phyloP scores from a whole-genome alignment of 2,113 vertebrate genomes.

The Tricholaema leucomelas region DNA sequence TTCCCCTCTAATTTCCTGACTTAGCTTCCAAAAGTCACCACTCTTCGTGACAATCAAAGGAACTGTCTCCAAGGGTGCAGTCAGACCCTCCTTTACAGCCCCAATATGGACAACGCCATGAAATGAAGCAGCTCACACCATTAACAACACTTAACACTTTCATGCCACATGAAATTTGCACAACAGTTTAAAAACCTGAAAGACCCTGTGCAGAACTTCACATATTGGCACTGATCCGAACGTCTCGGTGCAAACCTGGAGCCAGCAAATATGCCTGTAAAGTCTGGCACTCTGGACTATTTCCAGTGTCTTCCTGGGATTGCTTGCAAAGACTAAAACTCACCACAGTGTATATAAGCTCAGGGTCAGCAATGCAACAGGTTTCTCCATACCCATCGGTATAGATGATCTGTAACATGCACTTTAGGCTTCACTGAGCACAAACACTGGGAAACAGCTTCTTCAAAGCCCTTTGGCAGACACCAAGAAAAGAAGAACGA shows the following conservation, averaged over 20 bases:
- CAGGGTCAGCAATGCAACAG: not conserved
- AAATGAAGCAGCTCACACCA: not conserved
- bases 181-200: fast-evolving
- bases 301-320: not conserved
- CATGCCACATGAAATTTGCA: not conserved
- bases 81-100: not conserved
- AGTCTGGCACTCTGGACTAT: not conserved
- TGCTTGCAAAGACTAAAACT: not conserved
- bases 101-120: not conserved
- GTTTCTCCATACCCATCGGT: not conserved
- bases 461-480: not conserved
- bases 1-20: not conserved
- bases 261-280: not conserved
- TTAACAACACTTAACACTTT: not conserved
- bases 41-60: fast-evolving
- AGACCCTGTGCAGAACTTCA: not conserved
- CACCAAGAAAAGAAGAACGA: not conserved
- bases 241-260: not conserved
- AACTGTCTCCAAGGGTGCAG: not conserved
- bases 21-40: not conserved
- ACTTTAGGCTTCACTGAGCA: fast-evolving
- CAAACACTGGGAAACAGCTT: not conserved
- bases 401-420: not conserved
- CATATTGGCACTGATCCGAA: fast-evolving
- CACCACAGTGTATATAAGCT: not conserved